These are phyloP conservation scores for Phthorimaea operculella DNA, from an alignment of 1,140 invertebrate genomes.

Conservation along the genomic window DNA sequence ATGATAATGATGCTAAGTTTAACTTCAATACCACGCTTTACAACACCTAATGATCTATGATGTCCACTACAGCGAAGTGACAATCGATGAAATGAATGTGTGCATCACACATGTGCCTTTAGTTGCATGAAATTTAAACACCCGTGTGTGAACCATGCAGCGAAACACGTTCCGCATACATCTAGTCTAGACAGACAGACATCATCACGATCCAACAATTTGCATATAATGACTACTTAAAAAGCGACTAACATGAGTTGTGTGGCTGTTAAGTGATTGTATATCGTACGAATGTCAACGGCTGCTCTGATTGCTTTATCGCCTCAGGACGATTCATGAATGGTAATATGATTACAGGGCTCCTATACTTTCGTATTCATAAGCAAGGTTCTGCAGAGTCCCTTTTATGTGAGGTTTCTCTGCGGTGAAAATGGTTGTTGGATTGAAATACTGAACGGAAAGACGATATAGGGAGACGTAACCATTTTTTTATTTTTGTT, in stretches of 20 bases:
- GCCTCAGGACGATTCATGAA: conserved; percentile 6
- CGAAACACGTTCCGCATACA: conserved; percentile 30
- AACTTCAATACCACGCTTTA: too few species aligned
- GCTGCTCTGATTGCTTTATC: conserved; percentile 44
- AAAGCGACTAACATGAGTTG: conserved; percentile 43
- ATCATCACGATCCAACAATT: conserved; percentile 46
- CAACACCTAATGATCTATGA: too few species aligned
- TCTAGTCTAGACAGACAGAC: conserved; percentile 22
- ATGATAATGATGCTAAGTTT: too few species aligned
- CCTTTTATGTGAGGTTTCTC: too few species aligned
- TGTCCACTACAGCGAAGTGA: too few species aligned
- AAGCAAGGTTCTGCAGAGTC: neutral
- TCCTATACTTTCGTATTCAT: neutral
- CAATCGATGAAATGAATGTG: too few species aligned
- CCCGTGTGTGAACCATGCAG: conserved; percentile 6
- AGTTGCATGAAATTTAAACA: too few species aligned
- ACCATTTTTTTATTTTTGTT: too few species aligned
- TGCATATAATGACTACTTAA: conserved; percentile 58
- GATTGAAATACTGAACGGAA: too few species aligned
- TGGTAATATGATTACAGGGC: neutral
- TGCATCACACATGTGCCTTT: too few species aligned
- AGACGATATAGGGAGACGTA: too few species aligned
- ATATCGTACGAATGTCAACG: conserved; percentile 41
- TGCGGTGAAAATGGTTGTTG: too few species aligned
- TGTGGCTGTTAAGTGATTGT: conserved; percentile 30